Evolutionary conservation across 2,113 vertebrate species (phyloP).

Genomic region (Chionomys nivalis): DNA sequence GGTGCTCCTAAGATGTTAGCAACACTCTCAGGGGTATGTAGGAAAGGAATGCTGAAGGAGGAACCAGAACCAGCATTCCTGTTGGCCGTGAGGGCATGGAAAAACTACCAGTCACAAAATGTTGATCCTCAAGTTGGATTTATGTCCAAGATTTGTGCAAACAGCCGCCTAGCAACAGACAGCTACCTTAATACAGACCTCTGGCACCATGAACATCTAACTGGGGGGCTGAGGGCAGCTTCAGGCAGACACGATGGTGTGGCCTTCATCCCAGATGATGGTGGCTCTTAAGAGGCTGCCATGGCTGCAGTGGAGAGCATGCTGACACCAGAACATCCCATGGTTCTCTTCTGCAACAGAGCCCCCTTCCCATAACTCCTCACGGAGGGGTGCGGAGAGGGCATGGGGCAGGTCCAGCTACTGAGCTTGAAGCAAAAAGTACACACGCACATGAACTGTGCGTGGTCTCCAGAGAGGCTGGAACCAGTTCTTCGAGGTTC

Average conservation of each 20-base stretch:
- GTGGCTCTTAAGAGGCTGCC: not conserved
- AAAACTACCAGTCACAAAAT: not conserved
- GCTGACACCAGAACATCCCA: too few relatives aligned
- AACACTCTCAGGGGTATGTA: not conserved
- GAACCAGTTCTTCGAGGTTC: not conserved
- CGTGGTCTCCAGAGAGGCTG: not conserved
- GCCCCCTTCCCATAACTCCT: not conserved
- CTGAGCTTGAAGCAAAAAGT: conserved; percentile 48
- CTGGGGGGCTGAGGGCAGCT: not conserved
- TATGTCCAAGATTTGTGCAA: conserved; percentile 69
- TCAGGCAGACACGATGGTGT: not conserved
- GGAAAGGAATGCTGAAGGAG: not conserved
- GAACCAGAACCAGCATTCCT: not conserved
- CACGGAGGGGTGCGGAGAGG: not conserved
- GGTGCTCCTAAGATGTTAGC: not conserved
- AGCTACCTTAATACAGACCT: not conserved
- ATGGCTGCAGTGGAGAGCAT: not conserved
- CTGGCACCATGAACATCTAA: not conserved
- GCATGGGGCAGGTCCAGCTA: not conserved
- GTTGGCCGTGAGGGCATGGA: not conserved
- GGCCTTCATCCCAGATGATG: not conserved
- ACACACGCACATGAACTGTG: not conserved
- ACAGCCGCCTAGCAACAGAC: conserved; percentile 13
- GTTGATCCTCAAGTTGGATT: conserved; percentile 49
- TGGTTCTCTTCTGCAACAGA: not conserved